Percentiles rank a stretch among this genome's conserved stretches.
These are phyloP conservation scores for Poeciliopsis occidentalis DNA, from an alignment of 2,113 vertebrate genomes.

Conservation along the genomic window DNA sequence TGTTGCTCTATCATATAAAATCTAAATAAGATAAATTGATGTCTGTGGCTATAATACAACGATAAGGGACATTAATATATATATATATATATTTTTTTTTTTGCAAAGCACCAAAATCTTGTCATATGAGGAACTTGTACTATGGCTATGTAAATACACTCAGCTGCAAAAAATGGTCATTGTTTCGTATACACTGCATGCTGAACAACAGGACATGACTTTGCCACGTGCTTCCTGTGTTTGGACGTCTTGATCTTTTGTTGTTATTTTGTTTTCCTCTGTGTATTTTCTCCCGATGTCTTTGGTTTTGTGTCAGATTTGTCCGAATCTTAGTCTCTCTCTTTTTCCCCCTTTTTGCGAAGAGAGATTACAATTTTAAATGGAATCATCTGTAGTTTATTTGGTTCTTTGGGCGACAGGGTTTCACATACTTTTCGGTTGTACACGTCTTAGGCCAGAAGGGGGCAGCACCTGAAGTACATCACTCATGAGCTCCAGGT, in stretches of 20 bases:
- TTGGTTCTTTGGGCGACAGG: background rate
- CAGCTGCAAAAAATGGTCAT: slow-evolving; percentile 13
- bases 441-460: slow-evolving; percentile 50
- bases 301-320: slow-evolving; percentile 10
- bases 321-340: slow-evolving; percentile 13
- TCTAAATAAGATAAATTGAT: no score
- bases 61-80: background rate
- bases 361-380: slow-evolving; percentile 20
- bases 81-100: background rate
- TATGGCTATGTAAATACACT: slow-evolving; percentile 1
- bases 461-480: slow-evolving; percentile 49
- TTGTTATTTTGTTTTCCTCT: background rate
- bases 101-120: background rate
- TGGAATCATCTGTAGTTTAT: slow-evolving; percentile 35
- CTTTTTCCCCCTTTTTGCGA: background rate
- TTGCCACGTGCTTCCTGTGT: slow-evolving; percentile 29
- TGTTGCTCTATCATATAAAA: no score
- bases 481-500: background rate
- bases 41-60: background rate
- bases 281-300: slow-evolving; percentile 16
- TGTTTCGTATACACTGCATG: slow-evolving; percentile 10
- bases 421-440: slow-evolving; percentile 14
- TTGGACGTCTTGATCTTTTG: slow-evolving; percentile 17
- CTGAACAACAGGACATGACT: slow-evolving; percentile 31
- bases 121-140: slow-evolving; percentile 18